Percentiles rank a stretch among this genome's conserved stretches.
Evolutionary conservation across 2,888 invertebrate species (phyloP).

Genomic region (Drosophila peninsularis): DNA sequence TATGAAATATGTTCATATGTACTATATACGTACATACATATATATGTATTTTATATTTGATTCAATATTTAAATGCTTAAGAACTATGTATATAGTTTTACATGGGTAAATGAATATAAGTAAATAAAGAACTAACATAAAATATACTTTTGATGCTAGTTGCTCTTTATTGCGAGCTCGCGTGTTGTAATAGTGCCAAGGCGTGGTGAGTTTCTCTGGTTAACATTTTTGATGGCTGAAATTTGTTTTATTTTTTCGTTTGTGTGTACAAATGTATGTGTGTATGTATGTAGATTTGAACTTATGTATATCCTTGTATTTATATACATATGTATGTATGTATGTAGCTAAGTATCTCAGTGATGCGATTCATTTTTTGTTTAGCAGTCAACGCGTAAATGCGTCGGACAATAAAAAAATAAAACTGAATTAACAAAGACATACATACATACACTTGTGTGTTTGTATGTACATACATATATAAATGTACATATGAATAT

Average conservation of each 20-base stretch:
- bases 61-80: slow-evolving; percentile 30
- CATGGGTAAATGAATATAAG: neutral
- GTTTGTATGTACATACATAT: neutral
- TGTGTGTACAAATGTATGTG: neutral
- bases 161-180: slow-evolving; percentile 18
- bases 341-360: slow-evolving; percentile 3
- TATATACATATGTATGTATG: slow-evolving; percentile 5
- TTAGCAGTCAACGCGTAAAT: slow-evolving; percentile 29
- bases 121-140: slow-evolving; percentile 17
- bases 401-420: slow-evolving; percentile 6
- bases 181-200: slow-evolving; percentile 34
- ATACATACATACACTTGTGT: neutral
- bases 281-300: neutral
- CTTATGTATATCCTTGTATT: slow-evolving; percentile 12
- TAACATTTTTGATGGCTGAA: slow-evolving; percentile 59
- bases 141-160: slow-evolving; percentile 9
- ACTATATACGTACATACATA: neutral
- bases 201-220: slow-evolving; percentile 66
- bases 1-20: slow-evolving; percentile 34
- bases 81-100: neutral
- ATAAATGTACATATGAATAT: slow-evolving; percentile 4
- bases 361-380: slow-evolving; percentile 24
- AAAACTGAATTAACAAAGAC: neutral
- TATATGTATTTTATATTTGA: slow-evolving; percentile 14
- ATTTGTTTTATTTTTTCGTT: slow-evolving; percentile 35